A percentile compares a stretch with the other conserved stretches of the same genome.
Conservation (phyloP, 2,797 vertebrate genomes). For the Peromyscus aztecus region DNA sequence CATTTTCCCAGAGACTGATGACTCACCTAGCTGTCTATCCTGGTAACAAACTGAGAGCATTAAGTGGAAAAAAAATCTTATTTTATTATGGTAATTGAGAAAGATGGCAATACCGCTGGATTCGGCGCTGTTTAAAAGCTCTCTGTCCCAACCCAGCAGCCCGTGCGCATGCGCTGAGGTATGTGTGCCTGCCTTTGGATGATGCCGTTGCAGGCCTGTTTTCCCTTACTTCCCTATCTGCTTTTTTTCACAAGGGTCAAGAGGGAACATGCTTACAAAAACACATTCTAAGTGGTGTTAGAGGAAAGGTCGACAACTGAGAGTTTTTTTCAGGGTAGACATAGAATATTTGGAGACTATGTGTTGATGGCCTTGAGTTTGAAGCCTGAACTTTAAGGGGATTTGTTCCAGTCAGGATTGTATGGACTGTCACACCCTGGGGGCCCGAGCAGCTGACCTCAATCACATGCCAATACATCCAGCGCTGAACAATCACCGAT, state of each 20-base stretch:
- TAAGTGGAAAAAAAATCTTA: not conserved
- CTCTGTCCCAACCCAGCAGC: not conserved
- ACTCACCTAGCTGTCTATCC: not conserved
- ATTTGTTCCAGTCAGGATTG: constrained; percentile 38
- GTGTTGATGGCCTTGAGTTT: constrained; percentile 18
- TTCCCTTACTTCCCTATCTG: constrained; percentile 18
- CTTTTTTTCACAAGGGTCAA: not conserved
- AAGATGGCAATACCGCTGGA: not conserved
- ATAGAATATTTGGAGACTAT: constrained; percentile 23
- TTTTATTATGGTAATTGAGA: constrained; percentile 4
- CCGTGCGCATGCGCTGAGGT: not conserved
- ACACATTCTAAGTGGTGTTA: not conserved
- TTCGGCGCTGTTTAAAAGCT: not conserved
- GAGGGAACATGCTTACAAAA: constrained; percentile 11
- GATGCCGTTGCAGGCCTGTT: not conserved
- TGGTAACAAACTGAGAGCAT: constrained; percentile 41
- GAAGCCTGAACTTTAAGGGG: constrained; percentile 64
- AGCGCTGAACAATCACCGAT: constrained; percentile 68
- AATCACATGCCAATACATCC: constrained; percentile 42
- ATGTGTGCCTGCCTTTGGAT: not conserved
- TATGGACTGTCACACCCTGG: constrained; percentile 54
- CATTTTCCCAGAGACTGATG: not conserved
- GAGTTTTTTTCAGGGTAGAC: not conserved
- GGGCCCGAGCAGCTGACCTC: constrained; percentile 70
- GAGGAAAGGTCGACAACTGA: not conserved